Percentiles rank a stretch among this genome's conserved stretches.
These are phyloP conservation scores for Colius striatus DNA, from an alignment of 2,113 vertebrate species.

Conservation along the genomic window DNA sequence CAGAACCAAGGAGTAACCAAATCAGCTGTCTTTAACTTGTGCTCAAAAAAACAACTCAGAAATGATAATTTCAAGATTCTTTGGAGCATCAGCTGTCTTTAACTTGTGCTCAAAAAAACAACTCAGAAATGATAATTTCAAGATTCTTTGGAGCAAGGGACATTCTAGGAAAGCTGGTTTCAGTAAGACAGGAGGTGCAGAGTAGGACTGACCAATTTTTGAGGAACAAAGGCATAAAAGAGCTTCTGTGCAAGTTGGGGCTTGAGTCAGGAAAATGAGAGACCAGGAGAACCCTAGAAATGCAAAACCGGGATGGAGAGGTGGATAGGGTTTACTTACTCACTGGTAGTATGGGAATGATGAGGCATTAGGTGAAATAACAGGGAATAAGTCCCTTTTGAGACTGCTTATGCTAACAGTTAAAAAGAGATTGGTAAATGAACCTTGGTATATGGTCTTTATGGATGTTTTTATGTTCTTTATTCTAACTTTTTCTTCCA, in stretches of 20 bases:
- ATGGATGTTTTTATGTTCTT: neutral
- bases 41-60: accelerated
- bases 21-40: neutral
- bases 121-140: neutral
- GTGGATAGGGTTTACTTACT: neutral
- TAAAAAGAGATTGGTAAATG: neutral
- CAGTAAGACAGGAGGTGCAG: neutral
- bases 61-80: neutral
- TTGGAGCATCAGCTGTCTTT: neutral
- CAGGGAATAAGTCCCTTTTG: neutral
- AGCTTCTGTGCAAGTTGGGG: neutral
- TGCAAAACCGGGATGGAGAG: neutral
- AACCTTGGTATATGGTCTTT: accelerated
- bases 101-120: neutral
- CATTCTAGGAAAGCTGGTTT: neutral
- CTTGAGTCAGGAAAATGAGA: neutral
- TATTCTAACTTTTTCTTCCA: neutral
- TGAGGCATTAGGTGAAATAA: neutral
- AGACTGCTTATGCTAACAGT: neutral
- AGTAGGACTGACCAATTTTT: neutral
- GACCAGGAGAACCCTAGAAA: neutral
- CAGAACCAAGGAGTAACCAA: neutral
- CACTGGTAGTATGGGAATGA: neutral
- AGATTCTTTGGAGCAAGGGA: neutral
- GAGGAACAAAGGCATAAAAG: neutral